Evolutionary conservation across 2,113 vertebrate genomes (phyloP).

Genomic region (Petaurus breviceps): DNA sequence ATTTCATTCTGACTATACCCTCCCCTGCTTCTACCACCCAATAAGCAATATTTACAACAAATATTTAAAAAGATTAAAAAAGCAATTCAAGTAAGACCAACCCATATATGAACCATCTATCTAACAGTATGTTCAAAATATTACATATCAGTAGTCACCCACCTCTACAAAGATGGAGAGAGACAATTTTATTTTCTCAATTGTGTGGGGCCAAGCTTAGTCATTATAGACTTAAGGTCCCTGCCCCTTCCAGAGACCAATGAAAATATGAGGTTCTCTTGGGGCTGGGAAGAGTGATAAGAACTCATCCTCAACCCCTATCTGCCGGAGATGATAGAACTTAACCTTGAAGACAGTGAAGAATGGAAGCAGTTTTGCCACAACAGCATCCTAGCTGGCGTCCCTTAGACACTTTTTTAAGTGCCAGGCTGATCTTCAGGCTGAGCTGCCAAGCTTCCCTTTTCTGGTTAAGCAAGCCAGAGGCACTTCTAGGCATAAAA

Average conservation of each 20-base stretch:
- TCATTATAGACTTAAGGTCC: not conserved
- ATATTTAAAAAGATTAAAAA: not conserved
- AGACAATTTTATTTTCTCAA: no score
- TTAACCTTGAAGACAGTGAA: not conserved
- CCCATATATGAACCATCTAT: not conserved
- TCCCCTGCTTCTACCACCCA: not conserved
- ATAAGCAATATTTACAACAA: not conserved
- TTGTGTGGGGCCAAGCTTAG: not conserved
- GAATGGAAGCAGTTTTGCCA: not conserved
- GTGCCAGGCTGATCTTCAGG: not conserved
- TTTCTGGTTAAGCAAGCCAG: not conserved
- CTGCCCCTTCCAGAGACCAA: not conserved
- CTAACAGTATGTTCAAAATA: not conserved
- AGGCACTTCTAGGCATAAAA: not conserved
- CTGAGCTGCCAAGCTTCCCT: not conserved
- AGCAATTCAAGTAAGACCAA: not conserved
- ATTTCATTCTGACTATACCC: no score
- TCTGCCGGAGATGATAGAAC: not conserved
- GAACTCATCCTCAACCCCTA: not conserved
- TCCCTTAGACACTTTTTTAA: not conserved
- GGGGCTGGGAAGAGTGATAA: not conserved
- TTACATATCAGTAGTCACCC: not conserved
- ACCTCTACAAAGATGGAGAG: not conserved
- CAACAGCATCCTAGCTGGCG: not conserved
- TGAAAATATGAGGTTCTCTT: not conserved